These are phyloP conservation scores for Ophthalmolycus amberensis DNA, from an alignment of 2,113 vertebrate genomes.

Conservation along the genomic window DNA sequence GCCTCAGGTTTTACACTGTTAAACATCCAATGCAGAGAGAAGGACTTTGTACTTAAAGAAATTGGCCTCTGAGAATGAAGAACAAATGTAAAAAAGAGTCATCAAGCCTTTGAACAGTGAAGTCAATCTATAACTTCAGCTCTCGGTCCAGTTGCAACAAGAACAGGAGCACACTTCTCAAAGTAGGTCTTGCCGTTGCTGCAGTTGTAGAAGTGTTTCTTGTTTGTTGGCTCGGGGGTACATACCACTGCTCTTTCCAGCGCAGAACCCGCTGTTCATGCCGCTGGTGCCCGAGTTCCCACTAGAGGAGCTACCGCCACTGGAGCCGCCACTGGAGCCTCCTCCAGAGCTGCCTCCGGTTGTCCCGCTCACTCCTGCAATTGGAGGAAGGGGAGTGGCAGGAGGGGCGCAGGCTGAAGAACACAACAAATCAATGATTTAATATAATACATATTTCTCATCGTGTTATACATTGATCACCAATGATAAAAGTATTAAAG, in stretches of 20 bases:
- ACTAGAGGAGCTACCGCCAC: slow-evolving; percentile 24
- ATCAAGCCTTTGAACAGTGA: slow-evolving; percentile 28
- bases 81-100: slow-evolving; percentile 40
- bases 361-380: slow-evolving; percentile 47
- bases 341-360: not conserved
- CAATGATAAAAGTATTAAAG: not conserved
- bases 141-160: slow-evolving; percentile 75
- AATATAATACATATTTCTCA: not conserved
- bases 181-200: slow-evolving; percentile 59
- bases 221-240: slow-evolving; percentile 63
- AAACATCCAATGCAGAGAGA: slow-evolving; percentile 4
- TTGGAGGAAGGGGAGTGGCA: slow-evolving; percentile 63
- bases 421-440: not conserved
- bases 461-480: not conserved
- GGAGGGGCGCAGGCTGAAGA: slow-evolving; percentile 74
- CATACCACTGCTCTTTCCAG: slow-evolving; percentile 61
- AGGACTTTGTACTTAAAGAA: slow-evolving; percentile 32
- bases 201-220: slow-evolving; percentile 68
- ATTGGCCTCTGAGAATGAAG: not conserved
- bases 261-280: slow-evolving; percentile 64
- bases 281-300: slow-evolving; percentile 37
- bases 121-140: slow-evolving; percentile 47
- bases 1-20: slow-evolving; percentile 30
- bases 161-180: slow-evolving; percentile 60
- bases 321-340: slow-evolving; percentile 9